These are phyloP conservation scores for Agrotis segetum DNA, from an alignment of 2,888 invertebrate species.

Conservation along the genomic window DNA sequence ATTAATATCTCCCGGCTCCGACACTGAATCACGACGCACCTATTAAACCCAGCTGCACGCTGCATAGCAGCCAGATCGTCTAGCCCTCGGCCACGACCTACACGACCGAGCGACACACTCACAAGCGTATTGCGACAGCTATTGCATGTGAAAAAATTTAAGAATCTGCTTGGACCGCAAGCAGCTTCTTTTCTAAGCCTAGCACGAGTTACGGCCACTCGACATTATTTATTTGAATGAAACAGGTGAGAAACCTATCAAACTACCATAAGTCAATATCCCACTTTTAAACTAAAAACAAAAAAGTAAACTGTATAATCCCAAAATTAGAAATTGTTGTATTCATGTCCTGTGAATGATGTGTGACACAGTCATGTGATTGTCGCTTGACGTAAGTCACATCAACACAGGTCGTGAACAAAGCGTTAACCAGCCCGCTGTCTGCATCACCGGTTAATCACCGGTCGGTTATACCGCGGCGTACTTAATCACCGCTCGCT, in stretches of 20 bases:
- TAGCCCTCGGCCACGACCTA: neutral
- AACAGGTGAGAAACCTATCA: too few species aligned
- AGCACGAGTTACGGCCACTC: neutral
- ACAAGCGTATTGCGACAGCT: neutral
- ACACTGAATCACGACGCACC: slow-evolving; percentile 28
- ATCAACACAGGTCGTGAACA: neutral
- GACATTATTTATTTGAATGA: too few species aligned
- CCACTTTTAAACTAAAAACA: too few species aligned
- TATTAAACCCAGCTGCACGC: slow-evolving; percentile 23
- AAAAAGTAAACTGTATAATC: too few species aligned
- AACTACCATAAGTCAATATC: too few species aligned
- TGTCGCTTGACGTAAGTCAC: neutral
- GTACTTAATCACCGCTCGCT: slow-evolving; percentile 30
- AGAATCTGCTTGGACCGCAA: too few species aligned
- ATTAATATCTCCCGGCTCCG: slow-evolving; percentile 25
- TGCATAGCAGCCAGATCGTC: slow-evolving; percentile 1
- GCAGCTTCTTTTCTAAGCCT: neutral
- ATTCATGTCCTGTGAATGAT: neutral
- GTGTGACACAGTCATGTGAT: neutral
- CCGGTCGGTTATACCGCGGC: slow-evolving; percentile 13
- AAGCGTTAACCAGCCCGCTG: neutral
- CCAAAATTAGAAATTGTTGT: too few species aligned
- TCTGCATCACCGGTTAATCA: slow-evolving; percentile 22
- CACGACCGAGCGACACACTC: neutral
- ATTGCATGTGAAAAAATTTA: neutral